A percentile compares a stretch with the other conserved stretches of the same genome.
phyloP scores from a whole-genome alignment of 1,140 invertebrate species.

The Cecropterus lyciades region DNA sequence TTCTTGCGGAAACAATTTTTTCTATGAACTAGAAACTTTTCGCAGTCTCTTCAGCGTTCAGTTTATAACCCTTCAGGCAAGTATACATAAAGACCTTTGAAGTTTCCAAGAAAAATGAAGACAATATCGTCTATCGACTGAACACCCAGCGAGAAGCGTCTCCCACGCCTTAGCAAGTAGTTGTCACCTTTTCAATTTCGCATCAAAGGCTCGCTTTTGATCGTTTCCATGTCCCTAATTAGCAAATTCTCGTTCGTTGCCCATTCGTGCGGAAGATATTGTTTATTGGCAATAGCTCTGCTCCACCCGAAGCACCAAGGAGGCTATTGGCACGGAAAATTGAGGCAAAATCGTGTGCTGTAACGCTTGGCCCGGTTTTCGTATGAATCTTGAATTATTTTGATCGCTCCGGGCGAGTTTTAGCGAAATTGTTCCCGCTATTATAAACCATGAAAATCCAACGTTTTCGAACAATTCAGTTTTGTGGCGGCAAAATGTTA shows the following conservation, averaged over 20 bases:
- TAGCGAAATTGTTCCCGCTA: constrained; percentile 28
- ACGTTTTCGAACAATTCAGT: constrained; percentile 22
- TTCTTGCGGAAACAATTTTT: not conserved
- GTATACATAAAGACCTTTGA: constrained; percentile 28
- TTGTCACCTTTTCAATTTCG: constrained; percentile 76
- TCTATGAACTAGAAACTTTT: constrained; percentile 9
- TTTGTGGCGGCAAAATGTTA: constrained; percentile 14
- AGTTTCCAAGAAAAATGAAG: constrained; percentile 31
- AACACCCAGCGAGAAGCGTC: constrained; percentile 24
- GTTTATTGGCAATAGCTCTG: constrained; percentile 78
- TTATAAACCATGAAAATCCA: constrained; percentile 15
- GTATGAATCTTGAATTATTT: constrained; percentile 59
- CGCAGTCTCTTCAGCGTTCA: constrained; percentile 7
- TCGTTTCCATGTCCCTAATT: constrained; percentile 78
- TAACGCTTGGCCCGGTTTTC: constrained; percentile 54
- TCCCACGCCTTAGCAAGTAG: constrained; percentile 46
- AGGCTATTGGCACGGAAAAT: constrained; percentile 75
- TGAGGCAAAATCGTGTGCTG: constrained; percentile 70
- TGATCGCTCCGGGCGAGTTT: constrained; percentile 37
- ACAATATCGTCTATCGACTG: constrained; percentile 31
- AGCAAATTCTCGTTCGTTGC: constrained; percentile 68
- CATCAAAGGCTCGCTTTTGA: constrained; percentile 75
- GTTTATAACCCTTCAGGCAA: constrained; percentile 23
- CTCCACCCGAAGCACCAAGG: constrained; percentile 50
- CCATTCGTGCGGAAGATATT: constrained; percentile 75